phyloP scores from a whole-genome alignment of 2,113 vertebrate genomes.

The Percopsis transmontana region DNA sequence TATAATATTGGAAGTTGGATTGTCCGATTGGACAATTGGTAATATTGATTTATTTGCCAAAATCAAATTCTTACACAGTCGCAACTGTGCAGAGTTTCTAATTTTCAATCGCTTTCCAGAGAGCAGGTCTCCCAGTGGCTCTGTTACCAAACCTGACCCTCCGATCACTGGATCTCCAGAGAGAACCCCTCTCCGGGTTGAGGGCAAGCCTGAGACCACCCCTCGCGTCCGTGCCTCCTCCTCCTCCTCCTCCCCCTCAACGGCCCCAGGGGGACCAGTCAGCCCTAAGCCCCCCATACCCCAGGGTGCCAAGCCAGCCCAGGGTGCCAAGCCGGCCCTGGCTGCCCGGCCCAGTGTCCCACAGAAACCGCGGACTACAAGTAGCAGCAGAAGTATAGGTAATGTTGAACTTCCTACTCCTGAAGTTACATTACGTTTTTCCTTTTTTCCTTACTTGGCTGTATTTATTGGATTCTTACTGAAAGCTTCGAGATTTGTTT shows the following conservation, averaged over 20 bases:
- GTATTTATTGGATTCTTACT: neutral
- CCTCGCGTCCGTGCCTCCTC: constrained; percentile 78
- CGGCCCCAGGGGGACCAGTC: constrained; percentile 64
- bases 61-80: too few relatives aligned
- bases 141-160: constrained; percentile 42
- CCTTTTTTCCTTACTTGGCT: neutral
- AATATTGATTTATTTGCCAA: too few relatives aligned
- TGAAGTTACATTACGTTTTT: neutral
- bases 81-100: constrained; percentile 15
- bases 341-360: constrained; percentile 85
- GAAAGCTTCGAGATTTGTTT: neutral
- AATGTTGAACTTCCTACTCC: constrained; percentile 1
- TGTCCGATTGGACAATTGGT: too few relatives aligned
- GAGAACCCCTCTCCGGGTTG: constrained; percentile 75
- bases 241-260: constrained; percentile 74
- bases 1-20: too few relatives aligned
- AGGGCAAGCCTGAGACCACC: constrained; percentile 80
- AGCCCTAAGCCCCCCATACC: constrained; percentile 84
- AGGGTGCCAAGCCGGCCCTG: constrained; percentile 83
- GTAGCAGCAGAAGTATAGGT: constrained; percentile 82
- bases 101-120: constrained; percentile 71
- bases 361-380: constrained; percentile 84
- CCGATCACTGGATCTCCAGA: constrained; percentile 70
- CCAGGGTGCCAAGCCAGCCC: constrained; percentile 87
- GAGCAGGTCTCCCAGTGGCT: constrained; percentile 66